Base-by-base conservation (phyloP, 2,888 invertebrate species). In the Phyllotreta cruciferae region DNA sequence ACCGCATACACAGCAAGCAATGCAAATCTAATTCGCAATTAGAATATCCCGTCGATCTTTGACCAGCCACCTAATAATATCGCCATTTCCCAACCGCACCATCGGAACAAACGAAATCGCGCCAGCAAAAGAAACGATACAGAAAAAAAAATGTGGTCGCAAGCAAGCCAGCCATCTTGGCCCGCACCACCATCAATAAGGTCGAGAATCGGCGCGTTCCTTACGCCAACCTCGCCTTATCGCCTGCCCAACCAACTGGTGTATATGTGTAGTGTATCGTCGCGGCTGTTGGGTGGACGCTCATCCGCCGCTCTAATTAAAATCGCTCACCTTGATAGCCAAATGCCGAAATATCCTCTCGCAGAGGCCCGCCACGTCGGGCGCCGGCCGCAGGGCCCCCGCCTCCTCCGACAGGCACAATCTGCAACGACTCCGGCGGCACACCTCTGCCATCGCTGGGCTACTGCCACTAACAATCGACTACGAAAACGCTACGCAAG, bases 281-380 rank as follows among this genome's bases (percentile, higher is more conserved):
- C 63, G 62, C 53, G 60, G 62, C 45, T 14, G 36, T 45, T 53
- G 42, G 56, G 52, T 9, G 6, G 35, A 38, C 14, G 62, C 35
- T 55, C 58, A 39, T 37, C 11, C 52, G 42, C 52, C 44, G 47
- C 11, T 61, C 7, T 62, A 63, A 54, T 60, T 56, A 60, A 57
- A 60, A n/a, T n/a, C 24, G 24, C 24, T 79, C 82, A 90, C 90
- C 86, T 89, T 85, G 68, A 90, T 85, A 63, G 87, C 84, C 71
- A 90, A 83, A 76, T 86, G 87, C 76, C 85, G 84, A 77, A 84
- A 84, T 78, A 90, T 90, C 84, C 87, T 88, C 70, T 83, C 83
- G 67, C 83, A 85, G 74, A 90, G 83, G 77, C 84, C 24, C 24
- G 24, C 24, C 1, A 3, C 24, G 24, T 24, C 24, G 24, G 4